Evolutionary conservation across 2,888 invertebrate genomes (phyloP).

Genomic region (Hypena proboscidalis): DNA sequence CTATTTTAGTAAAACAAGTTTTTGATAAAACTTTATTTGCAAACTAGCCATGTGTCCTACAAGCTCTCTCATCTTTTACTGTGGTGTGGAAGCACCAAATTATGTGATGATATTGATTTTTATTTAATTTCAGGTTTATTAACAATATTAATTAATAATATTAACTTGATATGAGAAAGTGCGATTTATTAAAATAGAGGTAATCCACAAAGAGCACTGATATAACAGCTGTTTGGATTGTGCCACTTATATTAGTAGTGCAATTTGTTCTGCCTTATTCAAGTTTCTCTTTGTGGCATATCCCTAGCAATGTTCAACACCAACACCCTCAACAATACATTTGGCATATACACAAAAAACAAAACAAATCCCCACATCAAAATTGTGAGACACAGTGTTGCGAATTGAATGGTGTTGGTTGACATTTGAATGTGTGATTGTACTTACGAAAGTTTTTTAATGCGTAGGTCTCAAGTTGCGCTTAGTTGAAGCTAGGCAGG

Average conservation of each 20-base stretch:
- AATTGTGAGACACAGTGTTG: conserved; percentile 5
- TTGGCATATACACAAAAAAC: not conserved
- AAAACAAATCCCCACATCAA: not conserved
- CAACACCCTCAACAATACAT: not conserved
- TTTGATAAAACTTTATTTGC: too few species aligned
- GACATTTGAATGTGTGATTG: conserved; percentile 42
- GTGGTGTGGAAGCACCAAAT: conserved; percentile 1
- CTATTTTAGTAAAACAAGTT: not conserved
- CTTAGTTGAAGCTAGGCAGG: conserved; percentile 83
- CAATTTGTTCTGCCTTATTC: too few species aligned
- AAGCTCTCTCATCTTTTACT: too few species aligned
- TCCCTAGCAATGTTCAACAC: not conserved
- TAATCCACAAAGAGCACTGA: too few species aligned
- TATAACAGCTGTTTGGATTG: not conserved
- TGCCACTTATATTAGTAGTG: not conserved
- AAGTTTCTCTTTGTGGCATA: not conserved
- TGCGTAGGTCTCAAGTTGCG: conserved; percentile 82
- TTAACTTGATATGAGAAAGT: too few species aligned
- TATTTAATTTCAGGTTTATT: too few species aligned
- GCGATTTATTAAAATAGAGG: too few species aligned
- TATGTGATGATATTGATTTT: conserved; percentile 2
- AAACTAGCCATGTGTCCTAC: too few species aligned
- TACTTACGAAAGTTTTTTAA: conserved; percentile 72
- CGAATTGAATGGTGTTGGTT: conserved; percentile 22
- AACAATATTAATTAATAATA: too few species aligned